Conservation (phyloP, 2,113 vertebrate species). For the Paradoxurus hermaphroditus region DNA sequence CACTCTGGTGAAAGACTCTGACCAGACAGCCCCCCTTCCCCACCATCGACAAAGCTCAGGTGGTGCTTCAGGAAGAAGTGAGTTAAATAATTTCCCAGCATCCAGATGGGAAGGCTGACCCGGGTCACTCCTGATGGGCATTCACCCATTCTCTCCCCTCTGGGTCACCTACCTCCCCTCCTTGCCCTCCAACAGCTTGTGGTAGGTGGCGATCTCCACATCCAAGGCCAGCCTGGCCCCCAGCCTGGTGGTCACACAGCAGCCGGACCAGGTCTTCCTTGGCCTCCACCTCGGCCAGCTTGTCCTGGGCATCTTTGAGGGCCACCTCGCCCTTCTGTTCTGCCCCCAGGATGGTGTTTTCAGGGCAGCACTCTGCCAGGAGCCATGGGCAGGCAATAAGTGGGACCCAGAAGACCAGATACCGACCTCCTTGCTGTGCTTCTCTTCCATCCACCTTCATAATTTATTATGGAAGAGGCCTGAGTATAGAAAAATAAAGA, state of each 20-base stretch:
- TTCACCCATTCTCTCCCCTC: neutral
- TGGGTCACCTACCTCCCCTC: slow-evolving; percentile 79
- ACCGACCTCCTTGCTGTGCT: neutral
- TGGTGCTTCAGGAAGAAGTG: neutral
- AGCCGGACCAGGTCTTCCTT: slow-evolving; percentile 85
- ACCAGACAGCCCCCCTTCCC: neutral
- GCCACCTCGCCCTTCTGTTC: slow-evolving; percentile 86
- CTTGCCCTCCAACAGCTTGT: slow-evolving; percentile 87
- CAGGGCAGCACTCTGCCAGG: neutral
- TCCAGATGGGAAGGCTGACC: neutral
- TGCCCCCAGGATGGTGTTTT: slow-evolving; percentile 72
- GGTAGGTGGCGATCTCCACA: slow-evolving; percentile 87
- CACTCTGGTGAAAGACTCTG: neutral
- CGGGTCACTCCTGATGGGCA: neutral
- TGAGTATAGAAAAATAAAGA: neutral
- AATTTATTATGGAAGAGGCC: neutral
- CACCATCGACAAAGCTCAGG: neutral
- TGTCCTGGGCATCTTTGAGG: slow-evolving; percentile 82
- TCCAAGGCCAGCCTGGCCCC: slow-evolving; percentile 87
- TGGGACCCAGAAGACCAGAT: neutral
- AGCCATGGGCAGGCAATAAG: neutral
- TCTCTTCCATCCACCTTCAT: neutral
- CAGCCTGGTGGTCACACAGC: slow-evolving; percentile 86
- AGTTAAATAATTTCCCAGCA: neutral
- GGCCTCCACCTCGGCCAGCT: slow-evolving; percentile 83